phyloP scores from a whole-genome alignment of 2,888 invertebrate genomes.

The Pomacea canaliculata region DNA sequence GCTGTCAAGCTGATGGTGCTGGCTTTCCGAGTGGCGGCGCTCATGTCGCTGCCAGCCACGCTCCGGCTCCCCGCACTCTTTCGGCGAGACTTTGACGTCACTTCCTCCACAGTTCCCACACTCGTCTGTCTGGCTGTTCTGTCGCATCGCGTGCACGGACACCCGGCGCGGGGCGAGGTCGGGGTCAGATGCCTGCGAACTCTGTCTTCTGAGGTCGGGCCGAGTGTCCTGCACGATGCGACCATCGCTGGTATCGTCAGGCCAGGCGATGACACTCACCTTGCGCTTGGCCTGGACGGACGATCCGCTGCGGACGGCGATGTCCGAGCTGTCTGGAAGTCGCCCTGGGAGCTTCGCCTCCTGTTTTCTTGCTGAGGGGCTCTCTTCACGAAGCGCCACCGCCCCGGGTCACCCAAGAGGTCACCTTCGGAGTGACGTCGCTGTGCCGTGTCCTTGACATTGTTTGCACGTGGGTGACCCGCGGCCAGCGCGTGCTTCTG shows the following conservation, averaged over 20 bases:
- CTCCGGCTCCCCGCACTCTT: conserved; percentile 4
- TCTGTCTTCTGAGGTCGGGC: too few species aligned
- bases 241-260: background rate
- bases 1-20: background rate
- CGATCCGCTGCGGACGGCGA: background rate
- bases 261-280: background rate
- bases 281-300: background rate
- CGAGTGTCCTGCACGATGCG: too few species aligned
- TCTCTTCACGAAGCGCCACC: conserved; percentile 9
- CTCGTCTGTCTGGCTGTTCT: too few species aligned
- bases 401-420: background rate
- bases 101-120: too few species aligned
- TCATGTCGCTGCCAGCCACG: background rate
- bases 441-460: background rate
- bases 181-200: too few species aligned
- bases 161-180: too few species aligned
- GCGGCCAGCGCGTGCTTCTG: background rate
- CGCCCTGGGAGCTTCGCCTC: background rate
- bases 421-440: conserved; percentile 22
- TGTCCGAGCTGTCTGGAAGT: background rate
- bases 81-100: background rate
- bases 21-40: background rate
- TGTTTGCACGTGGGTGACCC: background rate
- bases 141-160: too few species aligned
- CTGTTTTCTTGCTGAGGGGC: too few species aligned